Conservation (phyloP, 2,888 invertebrate species). For the Oxytorus armatus region DNA sequence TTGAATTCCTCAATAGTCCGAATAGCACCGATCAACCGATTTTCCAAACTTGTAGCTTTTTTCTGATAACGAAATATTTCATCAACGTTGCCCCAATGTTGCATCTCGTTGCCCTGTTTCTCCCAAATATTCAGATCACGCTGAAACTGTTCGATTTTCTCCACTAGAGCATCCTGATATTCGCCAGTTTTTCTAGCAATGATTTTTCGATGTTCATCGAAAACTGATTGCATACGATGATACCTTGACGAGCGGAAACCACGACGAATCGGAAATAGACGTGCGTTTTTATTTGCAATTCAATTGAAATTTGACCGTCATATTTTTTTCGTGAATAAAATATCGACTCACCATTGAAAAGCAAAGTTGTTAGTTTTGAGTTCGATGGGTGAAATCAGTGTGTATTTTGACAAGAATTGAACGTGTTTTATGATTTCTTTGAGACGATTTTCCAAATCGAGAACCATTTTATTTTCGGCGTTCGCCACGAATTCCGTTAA, state of each 20-base stretch:
- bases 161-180: conserved; percentile 93
- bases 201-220: conserved; percentile 93
- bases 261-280: conserved; percentile 1
- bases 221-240: conserved; percentile 91
- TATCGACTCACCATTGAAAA: conserved; percentile 92
- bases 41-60: conserved; percentile 92
- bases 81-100: conserved; percentile 94
- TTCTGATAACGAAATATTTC: conserved; percentile 93
- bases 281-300: neutral
- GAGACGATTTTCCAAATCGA: conserved; percentile 91
- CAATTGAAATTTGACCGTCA: neutral
- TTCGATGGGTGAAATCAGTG: conserved; percentile 92
- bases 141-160: conserved; percentile 92
- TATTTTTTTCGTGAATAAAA: neutral
- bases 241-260: conserved; percentile 84
- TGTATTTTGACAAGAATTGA: conserved; percentile 93
- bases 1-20: conserved; percentile 94
- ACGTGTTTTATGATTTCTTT: conserved; percentile 90
- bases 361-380: conserved; percentile 95
- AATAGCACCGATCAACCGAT: conserved; percentile 89
- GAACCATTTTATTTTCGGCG: conserved; percentile 89
- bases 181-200: conserved; percentile 93
- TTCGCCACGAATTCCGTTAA: conserved; percentile 91
- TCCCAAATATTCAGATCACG: conserved; percentile 93
- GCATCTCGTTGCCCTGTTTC: conserved; percentile 93